Evolutionary conservation across 1,140 invertebrate genomes (phyloP), one percentile per base, ranked within the genome.

Genomic region (Tetragonula clypearis): DNA sequence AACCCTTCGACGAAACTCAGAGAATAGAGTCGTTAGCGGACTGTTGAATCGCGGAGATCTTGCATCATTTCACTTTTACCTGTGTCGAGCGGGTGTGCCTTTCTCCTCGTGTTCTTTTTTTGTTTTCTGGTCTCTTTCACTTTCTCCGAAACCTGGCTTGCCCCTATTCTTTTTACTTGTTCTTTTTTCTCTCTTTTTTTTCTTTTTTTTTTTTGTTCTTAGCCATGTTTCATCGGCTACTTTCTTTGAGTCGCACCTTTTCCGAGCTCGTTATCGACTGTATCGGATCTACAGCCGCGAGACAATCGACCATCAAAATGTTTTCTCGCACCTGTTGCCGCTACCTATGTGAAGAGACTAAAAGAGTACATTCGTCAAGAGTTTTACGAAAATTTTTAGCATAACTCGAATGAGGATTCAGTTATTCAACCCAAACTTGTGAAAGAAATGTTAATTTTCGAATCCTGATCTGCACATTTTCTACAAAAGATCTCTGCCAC

Each of bases 21-120:
- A 88, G 89, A 90, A 90, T 90, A 82, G 88, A 90, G 82, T 90
- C 88, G 88, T 90, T 90, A 90, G 79, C 86, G 84, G 60, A 19
- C 21, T 90, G 87, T 65, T 88, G 82, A 90, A 82, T 71, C 74
- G 84, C 79, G 79, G 79, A 77, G 60, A 81, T 86, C 87, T 90
- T 80, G 86, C 85, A 81, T 87, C 69, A 68, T 82, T 79, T 71
- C 72, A 53, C 85, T 79, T 84, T 90, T 88, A 89, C 87, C 89
- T 90, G 82, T 84, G 53, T 79, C 85, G 75, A 79, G 80, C 71
- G 49, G 74, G 68, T 35, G 56, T 72, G 30, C 69, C 71, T 56
- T 62, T 81, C 71, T 74, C 62, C 58, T 35, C 62, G 14, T 62
- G 6, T 76, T 26, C 58, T 84, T 49, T 78, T 75, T 62, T 69